Conservation (phyloP, 1,140 invertebrate genomes). For the Drosophila kanapiae region DNA sequence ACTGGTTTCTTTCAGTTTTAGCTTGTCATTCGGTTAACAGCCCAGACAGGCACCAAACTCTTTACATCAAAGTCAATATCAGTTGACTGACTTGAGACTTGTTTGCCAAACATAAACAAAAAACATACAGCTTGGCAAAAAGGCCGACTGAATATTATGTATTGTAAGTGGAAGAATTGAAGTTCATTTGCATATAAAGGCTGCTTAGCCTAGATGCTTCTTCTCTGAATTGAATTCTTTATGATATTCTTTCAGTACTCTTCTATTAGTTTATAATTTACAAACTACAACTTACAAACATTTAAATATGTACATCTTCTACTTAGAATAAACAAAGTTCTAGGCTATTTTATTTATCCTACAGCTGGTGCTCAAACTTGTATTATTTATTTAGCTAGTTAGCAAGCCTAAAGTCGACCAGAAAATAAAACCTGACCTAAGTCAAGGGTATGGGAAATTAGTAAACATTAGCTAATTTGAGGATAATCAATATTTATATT, state of each 20-base stretch:
- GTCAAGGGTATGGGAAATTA: constrained; percentile 48
- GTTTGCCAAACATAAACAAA: constrained; percentile 51
- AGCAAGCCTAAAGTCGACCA: constrained; percentile 17
- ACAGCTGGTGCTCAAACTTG: background rate
- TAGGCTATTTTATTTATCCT: background rate
- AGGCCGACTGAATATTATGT: background rate
- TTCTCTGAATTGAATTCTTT: background rate
- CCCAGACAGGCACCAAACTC: constrained; percentile 22
- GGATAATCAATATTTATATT: constrained; percentile 25
- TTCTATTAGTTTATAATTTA: background rate
- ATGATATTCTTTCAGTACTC: background rate
- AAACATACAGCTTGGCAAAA: background rate
- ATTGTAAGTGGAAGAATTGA: constrained; percentile 25
- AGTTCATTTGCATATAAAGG: constrained; percentile 29
- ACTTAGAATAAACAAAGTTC: background rate
- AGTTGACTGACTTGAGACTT: constrained; percentile 42
- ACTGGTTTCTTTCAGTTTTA: constrained; percentile 50
- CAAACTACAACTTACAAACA: background rate
- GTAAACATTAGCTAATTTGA: constrained; percentile 36
- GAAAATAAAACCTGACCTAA: constrained; percentile 47
- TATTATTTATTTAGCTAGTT: constrained; percentile 34
- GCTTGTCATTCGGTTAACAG: constrained; percentile 15
- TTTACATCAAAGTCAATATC: constrained; percentile 70
- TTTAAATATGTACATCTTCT: background rate
- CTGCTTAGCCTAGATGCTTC: constrained; percentile 24